phyloP scores from a whole-genome alignment of 2,113 vertebrate genomes.

The Opisthocomus hoazin region DNA sequence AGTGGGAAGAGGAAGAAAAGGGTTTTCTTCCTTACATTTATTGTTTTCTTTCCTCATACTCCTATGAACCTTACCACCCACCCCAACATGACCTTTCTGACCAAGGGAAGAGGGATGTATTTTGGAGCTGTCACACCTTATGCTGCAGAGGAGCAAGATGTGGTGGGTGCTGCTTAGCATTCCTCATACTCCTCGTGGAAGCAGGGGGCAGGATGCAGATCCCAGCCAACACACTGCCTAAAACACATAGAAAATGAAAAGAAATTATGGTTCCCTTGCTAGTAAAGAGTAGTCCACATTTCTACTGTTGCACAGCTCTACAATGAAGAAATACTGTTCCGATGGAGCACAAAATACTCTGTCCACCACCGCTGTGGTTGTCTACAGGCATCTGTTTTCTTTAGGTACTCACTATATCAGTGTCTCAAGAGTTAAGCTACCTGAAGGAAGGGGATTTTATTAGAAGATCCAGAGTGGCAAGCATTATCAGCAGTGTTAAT shows the following conservation, averaged over 20 bases:
- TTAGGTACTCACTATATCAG: background rate
- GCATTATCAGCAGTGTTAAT: slow-evolving; percentile 32
- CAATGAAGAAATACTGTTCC: background rate
- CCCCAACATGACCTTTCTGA: background rate
- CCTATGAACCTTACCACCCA: too few relatives aligned
- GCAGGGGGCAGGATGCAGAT: background rate
- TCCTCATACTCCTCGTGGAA: background rate
- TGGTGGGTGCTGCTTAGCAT: background rate
- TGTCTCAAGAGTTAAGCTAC: slow-evolving; percentile 48
- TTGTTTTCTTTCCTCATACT: background rate
- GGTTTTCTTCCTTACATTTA: accelerated
- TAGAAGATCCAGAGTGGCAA: background rate
- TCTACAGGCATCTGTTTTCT: background rate
- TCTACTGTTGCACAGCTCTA: background rate
- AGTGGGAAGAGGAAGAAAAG: background rate
- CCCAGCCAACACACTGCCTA: background rate
- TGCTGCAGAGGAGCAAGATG: accelerated
- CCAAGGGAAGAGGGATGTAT: background rate
- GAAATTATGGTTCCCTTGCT: background rate
- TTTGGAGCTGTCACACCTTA: background rate
- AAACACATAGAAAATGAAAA: background rate
- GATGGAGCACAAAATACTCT: background rate
- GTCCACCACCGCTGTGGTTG: background rate
- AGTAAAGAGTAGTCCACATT: background rate
- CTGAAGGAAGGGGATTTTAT: slow-evolving; percentile 29